phyloP scores from a whole-genome alignment of 2,888 invertebrate genomes.

The Netelia fuscicornis region DNA sequence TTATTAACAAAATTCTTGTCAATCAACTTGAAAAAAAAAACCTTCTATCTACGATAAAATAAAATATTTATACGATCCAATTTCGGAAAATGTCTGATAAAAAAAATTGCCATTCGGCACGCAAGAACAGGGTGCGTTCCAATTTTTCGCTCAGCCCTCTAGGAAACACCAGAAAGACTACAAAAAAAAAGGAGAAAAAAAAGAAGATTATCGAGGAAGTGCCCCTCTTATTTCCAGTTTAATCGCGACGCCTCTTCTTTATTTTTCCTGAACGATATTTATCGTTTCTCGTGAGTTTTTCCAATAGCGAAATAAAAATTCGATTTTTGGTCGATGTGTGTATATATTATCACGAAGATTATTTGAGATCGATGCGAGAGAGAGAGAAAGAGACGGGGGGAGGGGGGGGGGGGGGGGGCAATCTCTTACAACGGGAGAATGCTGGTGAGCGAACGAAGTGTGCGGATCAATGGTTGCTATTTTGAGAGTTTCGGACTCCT shows the following conservation, averaged over 20 bases:
- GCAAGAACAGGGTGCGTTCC: slow-evolving; percentile 33
- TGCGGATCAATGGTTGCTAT: slow-evolving; percentile 82
- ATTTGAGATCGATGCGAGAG: slow-evolving; percentile 72
- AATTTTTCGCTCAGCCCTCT: not conserved
- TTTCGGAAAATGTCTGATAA: not conserved
- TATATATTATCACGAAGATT: slow-evolving; percentile 63
- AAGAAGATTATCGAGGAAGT: not conserved
- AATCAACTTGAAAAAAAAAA: too few relatives aligned
- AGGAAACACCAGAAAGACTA: not conserved
- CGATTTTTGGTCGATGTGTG: not conserved
- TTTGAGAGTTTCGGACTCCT: slow-evolving; percentile 76
- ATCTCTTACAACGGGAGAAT: slow-evolving; percentile 69
- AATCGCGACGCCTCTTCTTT: not conserved
- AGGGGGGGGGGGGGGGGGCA: not conserved
- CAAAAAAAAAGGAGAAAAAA: not conserved
- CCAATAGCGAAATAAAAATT: not conserved
- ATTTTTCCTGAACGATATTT: not conserved
- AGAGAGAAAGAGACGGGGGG: too few relatives aligned
- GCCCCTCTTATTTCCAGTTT: too few relatives aligned
- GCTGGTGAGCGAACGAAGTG: slow-evolving; percentile 65
- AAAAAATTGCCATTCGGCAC: slow-evolving; percentile 8
- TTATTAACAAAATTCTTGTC: too few relatives aligned
- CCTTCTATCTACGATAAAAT: not conserved
- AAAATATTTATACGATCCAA: not conserved
- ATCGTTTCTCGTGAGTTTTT: not conserved